phyloP scores from a whole-genome alignment of 2,113 vertebrate species.

The Psittacara wagleri region DNA sequence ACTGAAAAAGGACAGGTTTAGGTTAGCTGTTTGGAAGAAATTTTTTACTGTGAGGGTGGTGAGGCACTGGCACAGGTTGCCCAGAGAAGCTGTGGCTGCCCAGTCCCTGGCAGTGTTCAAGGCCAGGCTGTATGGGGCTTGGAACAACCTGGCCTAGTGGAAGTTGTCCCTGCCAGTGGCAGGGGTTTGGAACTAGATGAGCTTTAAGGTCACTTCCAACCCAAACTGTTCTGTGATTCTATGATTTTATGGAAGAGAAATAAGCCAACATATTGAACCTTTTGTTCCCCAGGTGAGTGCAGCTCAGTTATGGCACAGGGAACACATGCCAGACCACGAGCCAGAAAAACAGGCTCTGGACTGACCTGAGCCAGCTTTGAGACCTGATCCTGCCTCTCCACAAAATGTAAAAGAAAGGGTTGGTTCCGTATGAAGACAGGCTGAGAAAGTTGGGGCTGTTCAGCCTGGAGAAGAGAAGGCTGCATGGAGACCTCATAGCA shows the following conservation, averaged over 20 bases:
- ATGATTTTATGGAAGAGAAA: neutral
- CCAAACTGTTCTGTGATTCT: neutral
- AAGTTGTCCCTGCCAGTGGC: neutral
- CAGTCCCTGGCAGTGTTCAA: neutral
- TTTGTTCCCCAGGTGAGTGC: neutral
- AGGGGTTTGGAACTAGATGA: neutral
- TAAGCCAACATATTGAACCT: accelerated
- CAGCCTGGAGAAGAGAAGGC: no score
- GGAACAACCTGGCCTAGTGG: neutral
- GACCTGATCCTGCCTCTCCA: neutral
- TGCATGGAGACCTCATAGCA: no score
- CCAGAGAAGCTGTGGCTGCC: neutral
- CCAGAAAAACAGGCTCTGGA: neutral
- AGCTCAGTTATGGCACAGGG: neutral
- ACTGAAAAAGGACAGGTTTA: neutral
- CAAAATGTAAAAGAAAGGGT: neutral
- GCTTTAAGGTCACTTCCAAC: neutral
- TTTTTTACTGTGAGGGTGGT: neutral
- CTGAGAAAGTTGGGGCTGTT: no score
- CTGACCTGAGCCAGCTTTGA: accelerated
- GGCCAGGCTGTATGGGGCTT: neutral
- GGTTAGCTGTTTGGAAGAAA: neutral
- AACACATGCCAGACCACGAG: accelerated
- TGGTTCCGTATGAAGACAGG: neutral
- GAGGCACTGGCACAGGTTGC: neutral